Conservation (phyloP, 2,888 invertebrate species). For the Mechanitis messenoides region DNA sequence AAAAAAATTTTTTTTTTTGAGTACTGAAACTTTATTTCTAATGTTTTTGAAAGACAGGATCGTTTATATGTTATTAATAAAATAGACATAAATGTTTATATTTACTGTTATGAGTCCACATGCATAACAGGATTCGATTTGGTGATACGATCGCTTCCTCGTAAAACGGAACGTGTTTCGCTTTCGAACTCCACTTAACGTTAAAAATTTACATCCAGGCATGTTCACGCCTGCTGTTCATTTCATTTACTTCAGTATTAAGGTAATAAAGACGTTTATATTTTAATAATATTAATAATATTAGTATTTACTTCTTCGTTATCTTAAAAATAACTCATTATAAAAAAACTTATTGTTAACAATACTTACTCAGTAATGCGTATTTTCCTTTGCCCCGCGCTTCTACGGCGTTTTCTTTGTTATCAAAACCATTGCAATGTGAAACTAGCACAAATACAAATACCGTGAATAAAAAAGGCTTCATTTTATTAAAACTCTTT, state of each 20-base stretch:
- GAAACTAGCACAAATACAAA: slow-evolving; percentile 24
- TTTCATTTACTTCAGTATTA: neutral
- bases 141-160: slow-evolving; percentile 8
- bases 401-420: slow-evolving; percentile 39
- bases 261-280: too few species aligned
- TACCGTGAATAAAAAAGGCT: slow-evolving; percentile 24
- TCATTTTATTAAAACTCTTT: slow-evolving; percentile 24
- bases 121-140: slow-evolving; percentile 12
- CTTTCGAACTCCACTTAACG: neutral
- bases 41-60: too few species aligned
- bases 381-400: slow-evolving; percentile 60
- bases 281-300: too few species aligned
- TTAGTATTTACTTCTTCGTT: too few species aligned
- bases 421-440: slow-evolving; percentile 32
- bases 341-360: too few species aligned
- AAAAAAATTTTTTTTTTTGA: too few species aligned
- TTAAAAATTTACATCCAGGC: slow-evolving; percentile 4
- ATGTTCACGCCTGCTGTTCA: neutral
- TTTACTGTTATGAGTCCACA: slow-evolving; percentile 11
- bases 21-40: too few species aligned
- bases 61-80: slow-evolving; percentile 1
- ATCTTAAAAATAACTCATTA: too few species aligned
- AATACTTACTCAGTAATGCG: slow-evolving; percentile 60
- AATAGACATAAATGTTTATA: neutral
- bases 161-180: slow-evolving; percentile 1